Evolutionary conservation across 1,140 invertebrate species (phyloP).

Genomic region (Temnothorax longispinosus): DNA sequence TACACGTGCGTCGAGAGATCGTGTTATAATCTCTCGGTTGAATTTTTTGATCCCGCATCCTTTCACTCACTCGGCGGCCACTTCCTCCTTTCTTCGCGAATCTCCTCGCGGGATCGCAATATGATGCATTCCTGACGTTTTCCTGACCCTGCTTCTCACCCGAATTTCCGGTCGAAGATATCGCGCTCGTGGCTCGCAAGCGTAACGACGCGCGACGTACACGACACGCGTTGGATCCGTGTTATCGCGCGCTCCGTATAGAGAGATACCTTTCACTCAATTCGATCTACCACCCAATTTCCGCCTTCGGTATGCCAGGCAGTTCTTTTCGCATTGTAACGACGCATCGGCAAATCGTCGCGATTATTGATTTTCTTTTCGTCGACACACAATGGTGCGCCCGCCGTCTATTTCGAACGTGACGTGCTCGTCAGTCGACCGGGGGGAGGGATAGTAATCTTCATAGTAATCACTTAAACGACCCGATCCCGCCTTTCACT

Average conservation of each 20-base stretch:
- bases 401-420: conserved; percentile 38
- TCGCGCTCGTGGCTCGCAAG: background rate
- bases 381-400: conserved; percentile 2
- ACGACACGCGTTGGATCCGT: background rate
- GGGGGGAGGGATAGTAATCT: conserved; percentile 6
- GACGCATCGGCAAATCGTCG: background rate
- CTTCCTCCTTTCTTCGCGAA: conserved; percentile 67
- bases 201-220: background rate
- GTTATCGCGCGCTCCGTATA: background rate
- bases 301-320: background rate
- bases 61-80: conserved; percentile 62
- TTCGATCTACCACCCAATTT: conserved; percentile 10
- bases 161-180: conserved; percentile 54
- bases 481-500: conserved; percentile 65
- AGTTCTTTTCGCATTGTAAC: background rate
- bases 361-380: background rate
- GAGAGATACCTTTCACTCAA: conserved; percentile 11
- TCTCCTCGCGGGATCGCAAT: conserved; percentile 37
- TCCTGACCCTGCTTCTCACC: conserved; percentile 50
- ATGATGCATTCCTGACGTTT: conserved; percentile 42
- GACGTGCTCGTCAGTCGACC: conserved; percentile 26
- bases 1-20: conserved; percentile 62
- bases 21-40: conserved; percentile 55
- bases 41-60: conserved; percentile 44
- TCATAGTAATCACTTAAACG: conserved; percentile 46